phyloP scores from a whole-genome alignment of 2,113 vertebrate species.

The Oryzias celebensis region DNA sequence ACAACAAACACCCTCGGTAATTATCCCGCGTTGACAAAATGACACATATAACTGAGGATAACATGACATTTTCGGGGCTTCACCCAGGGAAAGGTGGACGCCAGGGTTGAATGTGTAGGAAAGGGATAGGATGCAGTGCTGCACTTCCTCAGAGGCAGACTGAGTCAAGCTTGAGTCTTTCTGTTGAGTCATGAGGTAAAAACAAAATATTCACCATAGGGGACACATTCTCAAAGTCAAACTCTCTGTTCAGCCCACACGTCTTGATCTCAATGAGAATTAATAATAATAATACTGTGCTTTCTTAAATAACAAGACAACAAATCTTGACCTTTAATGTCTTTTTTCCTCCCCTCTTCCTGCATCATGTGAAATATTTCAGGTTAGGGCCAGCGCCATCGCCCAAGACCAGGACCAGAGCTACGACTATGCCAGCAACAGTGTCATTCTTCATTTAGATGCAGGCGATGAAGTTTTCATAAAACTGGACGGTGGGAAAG shows the following conservation, averaged over 20 bases:
- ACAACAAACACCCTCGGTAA: conserved; percentile 31
- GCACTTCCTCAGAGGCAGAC: conserved; percentile 44
- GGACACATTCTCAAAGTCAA: conserved; percentile 40
- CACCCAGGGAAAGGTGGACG: conserved; percentile 31
- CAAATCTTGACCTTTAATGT: neutral
- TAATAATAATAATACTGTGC: too few species aligned
- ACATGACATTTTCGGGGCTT: conserved; percentile 32
- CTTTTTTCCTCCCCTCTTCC: neutral
- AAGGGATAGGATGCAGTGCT: conserved; percentile 15
- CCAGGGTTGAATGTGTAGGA: conserved; percentile 4
- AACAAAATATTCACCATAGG: conserved; percentile 51
- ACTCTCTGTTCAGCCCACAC: conserved; percentile 18
- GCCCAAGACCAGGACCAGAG: conserved; percentile 97
- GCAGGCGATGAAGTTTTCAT: conserved; percentile 95
- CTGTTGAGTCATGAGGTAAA: conserved; percentile 56
- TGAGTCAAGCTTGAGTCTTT: conserved; percentile 54
- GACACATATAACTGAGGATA: conserved; percentile 17
- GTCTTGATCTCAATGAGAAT: neutral
- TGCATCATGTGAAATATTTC: conserved; percentile 23
- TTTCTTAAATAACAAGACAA: too few species aligned
- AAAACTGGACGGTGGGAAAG: conserved; percentile 96
- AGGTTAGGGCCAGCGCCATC: conserved; percentile 96
- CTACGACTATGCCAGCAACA: conserved; percentile 98
- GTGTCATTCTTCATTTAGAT: conserved; percentile 94
- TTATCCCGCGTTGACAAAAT: conserved; percentile 32